phyloP scores from a whole-genome alignment of 2,113 vertebrate genomes.

The Alethe diademata region DNA sequence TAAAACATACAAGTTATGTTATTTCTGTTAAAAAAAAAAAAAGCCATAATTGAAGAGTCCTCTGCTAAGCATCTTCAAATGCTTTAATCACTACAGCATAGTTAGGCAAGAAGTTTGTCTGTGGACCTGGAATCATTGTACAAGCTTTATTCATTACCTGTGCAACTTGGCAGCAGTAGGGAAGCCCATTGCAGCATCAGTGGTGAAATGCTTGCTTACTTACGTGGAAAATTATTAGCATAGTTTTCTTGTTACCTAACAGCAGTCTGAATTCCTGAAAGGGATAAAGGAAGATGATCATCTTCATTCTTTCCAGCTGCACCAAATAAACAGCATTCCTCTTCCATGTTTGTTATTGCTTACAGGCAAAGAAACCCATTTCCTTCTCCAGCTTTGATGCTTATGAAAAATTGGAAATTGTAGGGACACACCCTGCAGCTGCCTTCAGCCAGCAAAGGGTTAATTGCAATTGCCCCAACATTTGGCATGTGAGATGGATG shows the following conservation, averaged over 20 bases:
- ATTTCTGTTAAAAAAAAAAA: background rate
- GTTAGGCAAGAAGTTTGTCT: background rate
- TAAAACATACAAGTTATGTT: background rate
- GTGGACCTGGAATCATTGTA: background rate
- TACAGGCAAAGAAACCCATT: conserved; percentile 12
- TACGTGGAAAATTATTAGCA: conserved; percentile 60
- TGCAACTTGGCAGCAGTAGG: background rate
- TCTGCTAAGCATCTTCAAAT: background rate
- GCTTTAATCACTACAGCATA: background rate
- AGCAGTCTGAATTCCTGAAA: conserved; percentile 52
- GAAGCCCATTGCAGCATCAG: conserved; percentile 1
- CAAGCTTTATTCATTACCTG: background rate
- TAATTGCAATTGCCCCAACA: background rate
- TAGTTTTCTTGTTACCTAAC: conserved; percentile 68
- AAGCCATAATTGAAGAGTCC: background rate
- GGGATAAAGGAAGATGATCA: conserved; percentile 50
- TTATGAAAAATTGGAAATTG: conserved; percentile 18
- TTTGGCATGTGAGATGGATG: background rate
- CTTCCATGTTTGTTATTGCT: conserved; percentile 57
- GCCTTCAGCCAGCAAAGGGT: background rate
- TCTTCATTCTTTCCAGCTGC: conserved; percentile 64
- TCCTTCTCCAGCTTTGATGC: conserved; percentile 28
- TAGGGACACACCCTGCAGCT: background rate
- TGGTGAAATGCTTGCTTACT: conserved; percentile 42
- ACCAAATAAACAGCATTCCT: conserved; percentile 70